Base-by-base conservation (phyloP, 1,140 invertebrate species). In the Tetragonula clypearis region DNA sequence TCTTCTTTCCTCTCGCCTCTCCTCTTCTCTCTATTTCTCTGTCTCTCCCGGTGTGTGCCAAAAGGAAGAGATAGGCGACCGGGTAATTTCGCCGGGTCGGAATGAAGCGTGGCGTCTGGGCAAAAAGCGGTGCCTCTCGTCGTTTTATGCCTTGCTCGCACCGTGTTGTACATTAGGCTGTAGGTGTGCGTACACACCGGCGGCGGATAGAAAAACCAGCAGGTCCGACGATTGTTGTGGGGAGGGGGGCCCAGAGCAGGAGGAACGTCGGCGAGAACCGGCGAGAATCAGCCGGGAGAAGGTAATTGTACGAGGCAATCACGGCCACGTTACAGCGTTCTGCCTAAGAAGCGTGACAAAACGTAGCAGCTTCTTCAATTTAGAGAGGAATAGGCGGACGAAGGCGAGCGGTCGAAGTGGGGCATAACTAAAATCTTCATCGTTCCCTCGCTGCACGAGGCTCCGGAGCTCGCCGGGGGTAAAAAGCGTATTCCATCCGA, bases 271-370 rank as follows among this genome's bases (percentile, higher is more conserved):
- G 58, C 15, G 15, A 56, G 35, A 23, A 4, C 17, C 66, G 19
- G 58, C 15, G 15, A 56, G 35, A 23, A 4, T 12, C 60, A 21
- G 35, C 35, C 17, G 35, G n/a, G 35, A 79, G 87, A 85, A 88
- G 90, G 90, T 91, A 91, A 91, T 91, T 91, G 90, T 91, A 91
- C 90, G 87, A 91, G 90, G 90, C 88, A 91, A 91, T 91, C 90
- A 91, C 85, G 87, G 76, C 85, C 90, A 82, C 90, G 90, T 91
- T 91, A 91, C 86, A 85, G 85, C 90, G 90, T 88, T 92, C 88
- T 88, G 82, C 84, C 86, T 91, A 92, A 92, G 91, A 92, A 92
- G 84, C 91, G 89, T 92, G 89, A 90, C 88, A 91, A 90, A 91
- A 91, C 78, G 90, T 79, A 21, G 86, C 84, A 55, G 88, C 88